Conservation (phyloP, 2,113 vertebrate genomes). For the Colinus virginianus region DNA sequence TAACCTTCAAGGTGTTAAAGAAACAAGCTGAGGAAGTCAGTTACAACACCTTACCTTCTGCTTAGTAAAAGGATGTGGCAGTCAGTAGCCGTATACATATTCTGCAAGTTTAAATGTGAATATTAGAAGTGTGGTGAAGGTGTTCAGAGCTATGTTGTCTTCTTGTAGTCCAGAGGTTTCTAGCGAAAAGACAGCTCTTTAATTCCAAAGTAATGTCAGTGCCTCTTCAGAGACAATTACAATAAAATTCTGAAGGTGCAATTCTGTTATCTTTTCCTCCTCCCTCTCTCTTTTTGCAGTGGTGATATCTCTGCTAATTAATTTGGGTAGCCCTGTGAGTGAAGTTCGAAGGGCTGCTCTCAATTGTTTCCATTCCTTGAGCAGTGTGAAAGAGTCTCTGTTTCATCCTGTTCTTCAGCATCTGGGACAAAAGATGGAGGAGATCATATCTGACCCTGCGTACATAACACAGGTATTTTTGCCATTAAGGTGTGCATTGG, state of each 20-base stretch:
- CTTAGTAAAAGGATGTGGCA: not conserved
- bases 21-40: not conserved
- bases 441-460: constrained; percentile 86
- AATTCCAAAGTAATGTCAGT: not conserved
- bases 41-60: not conserved
- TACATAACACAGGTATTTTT: constrained; percentile 85
- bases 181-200: not conserved
- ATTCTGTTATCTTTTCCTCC: not conserved
- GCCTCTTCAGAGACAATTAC: not conserved
- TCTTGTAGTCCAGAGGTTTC: not conserved
- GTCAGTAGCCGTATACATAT: not conserved
- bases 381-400: constrained; percentile 60
- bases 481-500: not conserved
- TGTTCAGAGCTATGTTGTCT: not conserved
- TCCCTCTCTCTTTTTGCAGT: constrained; percentile 74
- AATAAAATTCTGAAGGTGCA: not conserved
- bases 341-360: constrained; percentile 89
- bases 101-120: not conserved
- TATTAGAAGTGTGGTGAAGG: not conserved
- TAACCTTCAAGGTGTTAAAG: not conserved
- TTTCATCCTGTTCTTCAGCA: constrained; percentile 82
- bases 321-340: constrained; percentile 83
- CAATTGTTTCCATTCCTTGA: constrained; percentile 80
- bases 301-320: constrained; percentile 85
- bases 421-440: constrained; percentile 85